These are phyloP conservation scores for Cephus cinctus DNA, from an alignment of 1,140 invertebrate genomes.

Conservation along the genomic window DNA sequence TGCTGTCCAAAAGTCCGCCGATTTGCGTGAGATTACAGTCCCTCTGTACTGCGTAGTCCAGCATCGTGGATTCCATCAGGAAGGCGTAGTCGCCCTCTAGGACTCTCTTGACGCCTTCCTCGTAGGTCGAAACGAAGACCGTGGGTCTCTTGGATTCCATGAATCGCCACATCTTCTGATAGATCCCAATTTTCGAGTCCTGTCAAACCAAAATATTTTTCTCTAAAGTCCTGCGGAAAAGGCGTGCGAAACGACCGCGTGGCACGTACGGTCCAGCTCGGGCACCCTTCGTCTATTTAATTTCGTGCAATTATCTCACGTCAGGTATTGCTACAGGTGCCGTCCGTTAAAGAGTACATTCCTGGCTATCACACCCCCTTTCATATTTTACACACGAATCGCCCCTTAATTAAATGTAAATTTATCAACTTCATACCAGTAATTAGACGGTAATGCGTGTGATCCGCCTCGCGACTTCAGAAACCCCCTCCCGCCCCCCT, in stretches of 20 bases:
- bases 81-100: conserved; percentile 93
- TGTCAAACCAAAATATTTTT: conserved; percentile 43
- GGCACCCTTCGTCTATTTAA: neutral
- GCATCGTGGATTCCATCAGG: conserved; percentile 97
- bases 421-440: neutral
- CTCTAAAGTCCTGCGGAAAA: neutral
- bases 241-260: neutral
- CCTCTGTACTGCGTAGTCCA: conserved; percentile 93
- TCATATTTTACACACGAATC: no score
- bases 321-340: no score
- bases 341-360: no score
- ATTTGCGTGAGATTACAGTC: conserved; percentile 98
- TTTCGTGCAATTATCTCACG: no score
- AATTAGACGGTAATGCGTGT: no score
- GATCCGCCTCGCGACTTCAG: no score
- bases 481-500: no score
- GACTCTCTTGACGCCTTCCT: conserved; percentile 84
- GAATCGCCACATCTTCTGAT: conserved; percentile 96
- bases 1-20: conserved; percentile 90
- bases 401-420: neutral
- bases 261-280: neutral
- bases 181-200: conserved; percentile 95
- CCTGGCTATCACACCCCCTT: no score
- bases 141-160: conserved; percentile 83
- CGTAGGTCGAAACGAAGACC: conserved; percentile 86